phyloP scores from a whole-genome alignment of 2,113 vertebrate genomes.

The Oncorhynchus tshawytscha region DNA sequence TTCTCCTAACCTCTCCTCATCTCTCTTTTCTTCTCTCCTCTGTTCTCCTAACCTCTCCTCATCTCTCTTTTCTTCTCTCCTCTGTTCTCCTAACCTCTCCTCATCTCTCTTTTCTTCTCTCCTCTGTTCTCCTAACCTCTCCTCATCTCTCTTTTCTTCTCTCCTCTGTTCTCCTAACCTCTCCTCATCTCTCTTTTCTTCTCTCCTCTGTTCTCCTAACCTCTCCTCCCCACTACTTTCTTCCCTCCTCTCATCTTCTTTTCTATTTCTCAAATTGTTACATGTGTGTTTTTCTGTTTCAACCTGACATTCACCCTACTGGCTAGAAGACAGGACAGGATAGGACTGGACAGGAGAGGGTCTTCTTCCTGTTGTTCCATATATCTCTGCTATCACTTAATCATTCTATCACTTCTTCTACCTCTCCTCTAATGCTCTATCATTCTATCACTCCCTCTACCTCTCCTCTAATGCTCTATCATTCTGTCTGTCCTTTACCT shows the following conservation, averaged over 20 bases:
- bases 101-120: background rate
- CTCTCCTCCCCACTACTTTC: background rate
- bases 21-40: constrained; percentile 26
- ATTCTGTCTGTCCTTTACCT: background rate
- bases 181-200: no score
- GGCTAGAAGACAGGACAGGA: no score
- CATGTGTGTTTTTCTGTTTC: no score
- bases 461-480: constrained; percentile 6
- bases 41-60: background rate
- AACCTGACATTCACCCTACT: no score
- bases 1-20: constrained; percentile 24
- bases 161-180: no score
- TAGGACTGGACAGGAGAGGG: no score
- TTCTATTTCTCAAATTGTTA: no score
- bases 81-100: background rate
- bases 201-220: background rate
- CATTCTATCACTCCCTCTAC: constrained; percentile 16
- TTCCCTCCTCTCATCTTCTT: background rate
- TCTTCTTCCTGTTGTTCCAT: background rate
- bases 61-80: no score
- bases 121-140: no score
- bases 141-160: no score
- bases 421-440: constrained; percentile 28
- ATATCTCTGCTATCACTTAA: constrained; percentile 8
- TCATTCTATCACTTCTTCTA: background rate